A percentile compares a stretch with the other conserved stretches of the same genome.
These are phyloP conservation scores for Chymomyza caudatula DNA, from an alignment of 2,888 invertebrate genomes.

Conservation along the genomic window DNA sequence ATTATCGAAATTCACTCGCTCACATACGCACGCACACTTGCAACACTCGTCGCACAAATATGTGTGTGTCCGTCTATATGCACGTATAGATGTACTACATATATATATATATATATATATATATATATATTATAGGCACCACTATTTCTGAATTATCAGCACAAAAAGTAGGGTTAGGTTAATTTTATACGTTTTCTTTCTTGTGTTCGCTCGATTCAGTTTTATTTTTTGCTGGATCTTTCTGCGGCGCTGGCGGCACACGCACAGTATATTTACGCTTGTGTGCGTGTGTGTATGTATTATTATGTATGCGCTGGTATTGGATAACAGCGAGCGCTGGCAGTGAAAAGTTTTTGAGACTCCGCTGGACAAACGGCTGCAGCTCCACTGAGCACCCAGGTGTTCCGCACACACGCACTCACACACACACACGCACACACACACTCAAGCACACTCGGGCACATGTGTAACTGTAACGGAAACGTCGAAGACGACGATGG, in stretches of 20 bases:
- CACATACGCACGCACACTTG: slow-evolving; percentile 24
- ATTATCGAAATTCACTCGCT: slow-evolving; percentile 44
- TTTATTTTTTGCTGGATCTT: slow-evolving; percentile 69
- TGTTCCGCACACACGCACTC: slow-evolving; percentile 41
- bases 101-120: slow-evolving; percentile 12
- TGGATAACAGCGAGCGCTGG: slow-evolving; percentile 52
- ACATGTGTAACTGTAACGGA: slow-evolving; percentile 41
- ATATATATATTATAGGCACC: slow-evolving; percentile 38
- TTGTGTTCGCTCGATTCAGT: slow-evolving; percentile 47
- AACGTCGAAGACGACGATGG: background rate
- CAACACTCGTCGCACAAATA: slow-evolving; percentile 2
- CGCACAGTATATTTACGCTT: slow-evolving; percentile 2
- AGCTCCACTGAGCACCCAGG: slow-evolving; percentile 40
- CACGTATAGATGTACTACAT: slow-evolving; percentile 1
- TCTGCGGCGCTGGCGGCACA: slow-evolving; percentile 61
- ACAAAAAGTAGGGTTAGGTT: slow-evolving; percentile 68
- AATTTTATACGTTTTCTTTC: slow-evolving; percentile 59
- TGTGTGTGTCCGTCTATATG: slow-evolving; percentile 11
- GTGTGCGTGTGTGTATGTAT: slow-evolving; percentile 9
- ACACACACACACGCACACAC: background rate
- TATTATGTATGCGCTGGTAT: slow-evolving; percentile 44
- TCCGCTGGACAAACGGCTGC: slow-evolving; percentile 39
- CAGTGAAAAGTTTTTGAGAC: slow-evolving; percentile 20
- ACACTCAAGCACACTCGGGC: background rate
- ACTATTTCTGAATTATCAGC: slow-evolving; percentile 70